These are phyloP conservation scores for Drosophila pseudoobscura DNA, from an alignment of 1,140 invertebrate species.

Conservation along the genomic window DNA sequence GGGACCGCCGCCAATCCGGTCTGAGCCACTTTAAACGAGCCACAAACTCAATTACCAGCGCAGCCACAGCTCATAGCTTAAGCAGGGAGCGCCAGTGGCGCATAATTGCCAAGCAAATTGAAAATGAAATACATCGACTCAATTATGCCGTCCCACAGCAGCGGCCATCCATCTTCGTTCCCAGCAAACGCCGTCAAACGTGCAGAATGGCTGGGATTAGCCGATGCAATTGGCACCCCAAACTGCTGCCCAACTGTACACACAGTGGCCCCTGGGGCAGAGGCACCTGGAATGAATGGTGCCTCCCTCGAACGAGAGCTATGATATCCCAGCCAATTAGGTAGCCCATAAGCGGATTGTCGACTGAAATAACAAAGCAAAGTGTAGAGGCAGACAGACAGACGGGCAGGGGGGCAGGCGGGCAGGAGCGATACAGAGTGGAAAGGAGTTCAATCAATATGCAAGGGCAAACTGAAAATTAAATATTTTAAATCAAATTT, in stretches of 20 bases:
- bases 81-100: slow-evolving; percentile 20
- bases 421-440: not conserved
- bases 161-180: too few species aligned
- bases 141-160: slow-evolving; percentile 34
- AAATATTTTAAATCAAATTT: slow-evolving; percentile 55
- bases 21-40: slow-evolving; percentile 4
- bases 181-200: too few species aligned
- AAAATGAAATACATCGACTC: slow-evolving; percentile 53
- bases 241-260: slow-evolving; percentile 3
- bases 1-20: too few species aligned
- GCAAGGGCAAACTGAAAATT: slow-evolving; percentile 14
- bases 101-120: slow-evolving; percentile 48
- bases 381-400: not conserved
- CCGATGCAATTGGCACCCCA: slow-evolving; percentile 3
- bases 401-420: not conserved
- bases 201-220: not conserved
- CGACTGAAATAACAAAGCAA: slow-evolving; percentile 19
- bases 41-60: slow-evolving; percentile 41
- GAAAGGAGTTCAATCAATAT: not conserved
- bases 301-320: not conserved
- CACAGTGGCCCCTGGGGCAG: not conserved
- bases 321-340: slow-evolving; percentile 18
- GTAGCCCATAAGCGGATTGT: slow-evolving; percentile 7
- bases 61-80: slow-evolving; percentile 15
- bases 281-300: not conserved